Evolutionary conservation across 1,140 invertebrate species (phyloP).

Genomic region (Oppia nitens): DNA sequence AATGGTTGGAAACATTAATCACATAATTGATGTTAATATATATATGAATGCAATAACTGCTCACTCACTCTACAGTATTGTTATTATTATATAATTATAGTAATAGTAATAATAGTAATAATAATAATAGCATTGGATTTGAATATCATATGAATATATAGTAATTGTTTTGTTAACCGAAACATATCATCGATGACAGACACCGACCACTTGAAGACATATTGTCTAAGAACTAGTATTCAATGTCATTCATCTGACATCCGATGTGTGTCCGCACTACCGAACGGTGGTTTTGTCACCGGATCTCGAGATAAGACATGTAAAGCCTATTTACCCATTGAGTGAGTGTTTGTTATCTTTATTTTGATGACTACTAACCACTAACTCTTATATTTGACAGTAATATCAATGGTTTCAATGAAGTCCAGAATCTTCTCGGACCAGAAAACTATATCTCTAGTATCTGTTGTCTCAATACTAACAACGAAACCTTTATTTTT

Average conservation of each 20-base stretch:
- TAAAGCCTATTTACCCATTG: constrained; percentile 59
- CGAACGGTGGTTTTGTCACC: constrained; percentile 54
- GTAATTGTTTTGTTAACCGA: too few species aligned
- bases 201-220: background rate
- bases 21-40: too few species aligned
- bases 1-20: too few species aligned
- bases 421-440: constrained; percentile 50
- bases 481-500: constrained; percentile 50
- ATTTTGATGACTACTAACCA: background rate
- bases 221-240: constrained; percentile 52
- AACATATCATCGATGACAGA: too few species aligned
- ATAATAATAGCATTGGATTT: too few species aligned
- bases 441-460: constrained; percentile 70
- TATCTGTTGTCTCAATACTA: constrained; percentile 52
- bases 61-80: too few species aligned
- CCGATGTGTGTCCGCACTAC: constrained; percentile 42
- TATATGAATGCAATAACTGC: too few species aligned
- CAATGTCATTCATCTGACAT: constrained; percentile 68
- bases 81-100: too few species aligned
- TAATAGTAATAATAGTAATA: too few species aligned
- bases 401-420: constrained; percentile 32
- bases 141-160: background rate
- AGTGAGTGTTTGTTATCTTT: constrained; percentile 36
- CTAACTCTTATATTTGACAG: constrained; percentile 22
- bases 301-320: constrained; percentile 69